These are phyloP conservation scores for Willisornis vidua DNA, from an alignment of 2,113 vertebrate species.

Conservation along the genomic window DNA sequence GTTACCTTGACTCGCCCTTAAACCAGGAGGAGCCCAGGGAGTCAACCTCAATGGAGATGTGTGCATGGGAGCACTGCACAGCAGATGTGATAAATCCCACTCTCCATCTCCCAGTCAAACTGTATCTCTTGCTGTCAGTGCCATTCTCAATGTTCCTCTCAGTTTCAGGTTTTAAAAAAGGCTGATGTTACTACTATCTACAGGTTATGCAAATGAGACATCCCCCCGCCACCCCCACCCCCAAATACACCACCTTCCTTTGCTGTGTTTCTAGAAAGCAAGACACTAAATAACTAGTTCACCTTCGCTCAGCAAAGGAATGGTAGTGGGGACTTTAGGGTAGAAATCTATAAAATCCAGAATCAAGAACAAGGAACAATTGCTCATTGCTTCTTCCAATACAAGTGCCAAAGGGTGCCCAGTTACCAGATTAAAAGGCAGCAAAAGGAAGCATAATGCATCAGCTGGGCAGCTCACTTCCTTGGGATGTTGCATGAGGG, in stretches of 20 bases:
- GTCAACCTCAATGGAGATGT: not conserved
- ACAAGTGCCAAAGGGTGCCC: not conserved
- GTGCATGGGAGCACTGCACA: not conserved
- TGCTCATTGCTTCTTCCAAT: not conserved
- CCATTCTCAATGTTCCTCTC: not conserved
- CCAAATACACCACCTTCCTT: not conserved
- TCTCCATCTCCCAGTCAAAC: not conserved
- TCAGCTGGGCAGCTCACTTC: not conserved
- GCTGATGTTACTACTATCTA: not conserved
- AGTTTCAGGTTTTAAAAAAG: not conserved
- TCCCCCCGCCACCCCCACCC: not conserved
- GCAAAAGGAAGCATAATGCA: not conserved
- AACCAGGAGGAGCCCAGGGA: not conserved
- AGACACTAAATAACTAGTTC: not conserved
- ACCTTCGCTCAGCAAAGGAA: not conserved
- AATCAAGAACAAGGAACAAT: not conserved
- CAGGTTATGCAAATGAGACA: conserved; percentile 21
- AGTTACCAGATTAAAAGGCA: not conserved
- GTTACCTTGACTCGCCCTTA: not conserved
- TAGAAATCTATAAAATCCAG: not conserved
- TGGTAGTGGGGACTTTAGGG: not conserved
- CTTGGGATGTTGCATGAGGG: not conserved
- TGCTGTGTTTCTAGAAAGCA: not conserved
- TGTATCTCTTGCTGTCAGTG: not conserved
- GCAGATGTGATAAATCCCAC: not conserved